Evolutionary conservation across 2,113 vertebrate species (phyloP), one percentile per base, ranked within the genome.

Genomic region (Spilogale gracilis): DNA sequence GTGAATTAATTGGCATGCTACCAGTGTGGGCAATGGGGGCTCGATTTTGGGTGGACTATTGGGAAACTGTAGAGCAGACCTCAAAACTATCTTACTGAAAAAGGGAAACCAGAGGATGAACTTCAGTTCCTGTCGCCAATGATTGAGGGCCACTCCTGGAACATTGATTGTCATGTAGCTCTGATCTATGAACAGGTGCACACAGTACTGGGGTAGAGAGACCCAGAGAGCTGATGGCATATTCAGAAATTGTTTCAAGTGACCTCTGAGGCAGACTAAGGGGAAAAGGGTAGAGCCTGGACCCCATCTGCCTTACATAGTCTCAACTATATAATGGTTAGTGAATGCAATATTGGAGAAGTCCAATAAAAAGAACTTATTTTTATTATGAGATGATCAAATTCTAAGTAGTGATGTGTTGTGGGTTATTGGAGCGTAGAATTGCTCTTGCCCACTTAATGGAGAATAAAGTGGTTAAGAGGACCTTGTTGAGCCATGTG

Each of bases 1-100:
- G 16, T 6, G 32, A 20, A 21, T 27, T 16, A 0, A 0, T 12
- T 7, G 50, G 32, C 9, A 17, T 9, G 0, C 23, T 43, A 25
- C 63, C 65, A 17, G 27, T 23, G 17, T 61, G 54, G 61, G 32
- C 71, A 56, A 1, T 9, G 23, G 43, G 43, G 17, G 27, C 58
- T 79, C 6, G 20, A 16, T 16, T 48, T 60, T 27, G n/a, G 58
- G 79, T 73, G 17, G 30, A 45, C 23, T 30, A 52, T 54, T 25
- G 45, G 52, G 45, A 89, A 73, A 67, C 96, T 76, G 6, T 16
- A 52, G n/a, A 63, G n/a, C 30, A 4, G 3, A 63, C 11, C 25
- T 23, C 69, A 48, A 54, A 89, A 60, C 3, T 27, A 5, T 30
- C 23, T 63, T 6, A 3, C 48, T 38, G 30, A 25, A 52, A 67